phyloP scores from a whole-genome alignment of 2,113 vertebrate species.

The Notothenia rossii region DNA sequence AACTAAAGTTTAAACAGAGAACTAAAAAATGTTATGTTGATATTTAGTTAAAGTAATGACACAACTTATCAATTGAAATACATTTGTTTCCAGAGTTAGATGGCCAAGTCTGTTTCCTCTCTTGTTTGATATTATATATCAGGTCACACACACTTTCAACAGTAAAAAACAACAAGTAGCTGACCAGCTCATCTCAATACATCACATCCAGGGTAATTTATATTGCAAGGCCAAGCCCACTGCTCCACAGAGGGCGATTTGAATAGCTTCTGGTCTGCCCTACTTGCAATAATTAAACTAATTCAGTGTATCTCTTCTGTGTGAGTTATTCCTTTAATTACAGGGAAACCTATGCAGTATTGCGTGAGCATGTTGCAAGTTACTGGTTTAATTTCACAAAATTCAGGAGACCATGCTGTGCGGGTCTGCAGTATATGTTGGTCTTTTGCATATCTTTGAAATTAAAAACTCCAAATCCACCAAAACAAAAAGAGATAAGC shows the following conservation, averaged over 20 bases:
- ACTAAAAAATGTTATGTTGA: not conserved
- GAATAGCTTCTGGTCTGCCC: not conserved
- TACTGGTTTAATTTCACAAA: not conserved
- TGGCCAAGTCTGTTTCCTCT: not conserved
- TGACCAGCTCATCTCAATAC: not conserved
- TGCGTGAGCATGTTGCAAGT: not conserved
- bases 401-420: constrained; percentile 9
- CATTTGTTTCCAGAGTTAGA: not conserved
- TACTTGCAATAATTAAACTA: not conserved
- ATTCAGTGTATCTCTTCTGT: not conserved
- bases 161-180: not conserved
- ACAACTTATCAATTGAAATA: not conserved
- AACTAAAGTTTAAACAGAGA: not conserved
- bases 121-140: not conserved
- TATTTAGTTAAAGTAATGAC: not conserved
- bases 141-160: not conserved
- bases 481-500: constrained; percentile 9
- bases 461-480: not conserved
- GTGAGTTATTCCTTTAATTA: not conserved
- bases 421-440: not conserved
- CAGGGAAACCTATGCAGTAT: not conserved
- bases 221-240: not conserved
- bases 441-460: constrained; percentile 11
- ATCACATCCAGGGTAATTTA: not conserved
- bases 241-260: not conserved